These are phyloP conservation scores for Brachionus asplanchnoidis DNA, from an alignment of 1,140 invertebrate genomes.

Conservation along the genomic window DNA sequence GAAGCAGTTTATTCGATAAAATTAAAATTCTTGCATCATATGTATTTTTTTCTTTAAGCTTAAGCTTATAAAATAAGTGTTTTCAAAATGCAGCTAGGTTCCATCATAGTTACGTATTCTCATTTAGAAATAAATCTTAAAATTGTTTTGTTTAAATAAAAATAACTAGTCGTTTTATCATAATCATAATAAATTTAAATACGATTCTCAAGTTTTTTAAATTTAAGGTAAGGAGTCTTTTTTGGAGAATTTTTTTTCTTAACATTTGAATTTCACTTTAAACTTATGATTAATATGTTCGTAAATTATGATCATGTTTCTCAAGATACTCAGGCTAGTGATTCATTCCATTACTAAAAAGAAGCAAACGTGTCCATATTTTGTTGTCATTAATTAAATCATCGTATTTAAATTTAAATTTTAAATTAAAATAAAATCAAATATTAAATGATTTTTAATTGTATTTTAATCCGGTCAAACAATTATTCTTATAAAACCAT, in stretches of 20 bases:
- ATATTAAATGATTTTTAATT: conserved; percentile 9
- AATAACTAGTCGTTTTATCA: not conserved
- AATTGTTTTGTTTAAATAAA: not conserved
- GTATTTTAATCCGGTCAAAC: conserved; percentile 10
- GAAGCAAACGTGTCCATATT: not conserved
- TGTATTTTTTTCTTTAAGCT: not conserved
- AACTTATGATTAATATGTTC: not conserved
- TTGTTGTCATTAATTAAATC: not conserved
- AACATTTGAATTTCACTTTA: not conserved
- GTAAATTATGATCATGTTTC: not conserved
- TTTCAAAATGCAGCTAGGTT: not conserved
- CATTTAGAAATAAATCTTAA: not conserved
- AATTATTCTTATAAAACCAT: not conserved
- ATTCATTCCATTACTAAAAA: not conserved
- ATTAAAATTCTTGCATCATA: conserved; percentile 2
- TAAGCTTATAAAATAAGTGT: not conserved
- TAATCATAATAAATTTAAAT: conserved; percentile 25
- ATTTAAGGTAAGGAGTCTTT: not conserved
- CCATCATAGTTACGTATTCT: not conserved
- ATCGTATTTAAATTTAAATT: not conserved
- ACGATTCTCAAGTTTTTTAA: not conserved
- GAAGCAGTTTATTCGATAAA: too few relatives aligned
- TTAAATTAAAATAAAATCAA: not conserved
- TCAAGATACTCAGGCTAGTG: not conserved
- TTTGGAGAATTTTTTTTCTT: not conserved